A percentile compares a stretch with the other conserved stretches of the same genome.
Evolutionary conservation across 2,113 vertebrate species (phyloP).

Genomic region (Puntigrus tetrazona): DNA sequence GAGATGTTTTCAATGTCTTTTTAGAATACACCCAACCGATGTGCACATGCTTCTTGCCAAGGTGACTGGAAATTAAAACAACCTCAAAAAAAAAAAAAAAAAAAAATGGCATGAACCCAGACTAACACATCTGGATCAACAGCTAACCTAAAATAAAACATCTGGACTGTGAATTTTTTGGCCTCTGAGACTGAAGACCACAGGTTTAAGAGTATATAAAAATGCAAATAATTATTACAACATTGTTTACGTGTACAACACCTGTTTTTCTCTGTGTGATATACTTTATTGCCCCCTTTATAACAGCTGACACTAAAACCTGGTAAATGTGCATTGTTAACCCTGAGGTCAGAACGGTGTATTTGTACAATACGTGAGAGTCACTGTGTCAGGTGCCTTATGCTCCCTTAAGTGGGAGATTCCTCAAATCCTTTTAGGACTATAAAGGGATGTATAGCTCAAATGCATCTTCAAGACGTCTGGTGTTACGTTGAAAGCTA

Average conservation of each 20-base stretch:
- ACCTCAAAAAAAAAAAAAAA: background rate
- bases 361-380: slow-evolving; percentile 27
- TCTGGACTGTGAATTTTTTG: slow-evolving; percentile 29
- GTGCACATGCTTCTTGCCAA: background rate
- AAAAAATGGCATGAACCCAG: background rate
- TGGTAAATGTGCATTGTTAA: slow-evolving; percentile 28
- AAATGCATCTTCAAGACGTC: background rate
- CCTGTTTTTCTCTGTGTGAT: slow-evolving; percentile 7
- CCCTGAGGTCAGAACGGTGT: slow-evolving; percentile 19
- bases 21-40: background rate
- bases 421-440: background rate
- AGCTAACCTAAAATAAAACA: slow-evolving; percentile 35
- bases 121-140: slow-evolving; percentile 29
- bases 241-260: slow-evolving; percentile 6
- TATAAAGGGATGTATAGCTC: background rate
- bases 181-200: background rate
- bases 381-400: background rate
- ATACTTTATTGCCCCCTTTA: slow-evolving; percentile 24
- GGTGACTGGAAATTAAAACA: slow-evolving; percentile 23
- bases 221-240: slow-evolving; percentile 10
- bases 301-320: slow-evolving; percentile 8
- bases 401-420: background rate
- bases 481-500: background rate
- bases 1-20: background rate
- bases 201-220: background rate